Percentiles rank a stretch among this genome's conserved stretches.
These are phyloP conservation scores for Eremophila alpestris DNA, from an alignment of 2,797 vertebrate genomes.

Conservation along the genomic window DNA sequence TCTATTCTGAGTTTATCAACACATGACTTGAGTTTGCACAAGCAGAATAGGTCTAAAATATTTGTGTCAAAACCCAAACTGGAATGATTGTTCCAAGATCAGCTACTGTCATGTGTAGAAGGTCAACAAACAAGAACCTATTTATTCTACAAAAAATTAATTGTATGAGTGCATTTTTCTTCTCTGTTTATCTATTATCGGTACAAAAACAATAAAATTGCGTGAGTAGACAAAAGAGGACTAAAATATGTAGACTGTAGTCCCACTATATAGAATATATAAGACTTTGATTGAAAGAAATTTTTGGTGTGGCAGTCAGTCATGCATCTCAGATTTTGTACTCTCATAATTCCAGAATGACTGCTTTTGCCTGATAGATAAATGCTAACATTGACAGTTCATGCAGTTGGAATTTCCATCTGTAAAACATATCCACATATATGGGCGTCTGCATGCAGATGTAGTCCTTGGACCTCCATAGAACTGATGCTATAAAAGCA, in stretches of 20 bases:
- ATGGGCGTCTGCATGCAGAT: not conserved
- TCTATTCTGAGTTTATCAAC: not conserved
- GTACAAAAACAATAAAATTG: constrained; percentile 26
- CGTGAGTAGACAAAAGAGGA: not conserved
- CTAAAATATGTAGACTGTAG: not conserved
- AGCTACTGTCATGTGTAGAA: not conserved
- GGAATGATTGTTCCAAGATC: constrained; percentile 39
- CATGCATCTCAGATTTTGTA: not conserved
- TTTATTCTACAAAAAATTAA: constrained; percentile 23
- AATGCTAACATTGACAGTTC: not conserved
- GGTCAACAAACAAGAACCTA: constrained; percentile 13
- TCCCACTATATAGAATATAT: not conserved
- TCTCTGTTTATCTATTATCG: not conserved
- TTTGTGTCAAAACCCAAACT: constrained; percentile 4
- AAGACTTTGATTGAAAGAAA: not conserved
- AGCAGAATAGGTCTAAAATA: not conserved
- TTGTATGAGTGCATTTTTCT: not conserved
- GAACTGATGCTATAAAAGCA: not conserved
- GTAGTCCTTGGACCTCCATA: not conserved
- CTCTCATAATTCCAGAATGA: not conserved
- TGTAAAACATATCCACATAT: not conserved
- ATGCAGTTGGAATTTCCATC: not conserved
- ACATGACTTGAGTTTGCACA: constrained; percentile 17
- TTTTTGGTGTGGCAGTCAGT: not conserved
- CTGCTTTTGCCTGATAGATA: not conserved